Conservation (phyloP, 2,888 invertebrate species). For the Suillia variegata region DNA sequence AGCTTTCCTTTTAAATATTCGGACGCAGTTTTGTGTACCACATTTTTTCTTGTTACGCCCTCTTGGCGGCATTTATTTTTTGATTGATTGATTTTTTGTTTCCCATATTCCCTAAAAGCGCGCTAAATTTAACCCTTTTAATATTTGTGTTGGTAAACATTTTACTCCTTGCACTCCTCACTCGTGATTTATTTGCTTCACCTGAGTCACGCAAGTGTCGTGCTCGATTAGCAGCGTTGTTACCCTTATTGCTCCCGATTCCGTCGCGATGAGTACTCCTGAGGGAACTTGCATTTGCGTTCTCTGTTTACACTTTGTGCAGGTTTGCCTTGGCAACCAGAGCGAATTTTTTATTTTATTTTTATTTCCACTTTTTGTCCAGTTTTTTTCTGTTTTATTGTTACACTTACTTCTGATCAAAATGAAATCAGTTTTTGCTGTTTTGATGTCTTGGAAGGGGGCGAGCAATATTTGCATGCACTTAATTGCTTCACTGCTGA, state of each 20-base stretch:
- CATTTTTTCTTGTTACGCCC: too few species aligned
- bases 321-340: constrained; percentile 11
- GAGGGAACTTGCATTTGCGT: background rate
- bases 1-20: too few species aligned
- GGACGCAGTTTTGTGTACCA: too few species aligned
- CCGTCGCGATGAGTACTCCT: background rate
- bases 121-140: background rate
- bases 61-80: too few species aligned
- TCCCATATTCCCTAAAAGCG: too few species aligned
- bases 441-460: background rate
- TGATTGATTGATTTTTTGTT: too few species aligned
- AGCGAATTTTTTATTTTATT: constrained; percentile 1
- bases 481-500: constrained; percentile 15
- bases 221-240: background rate
- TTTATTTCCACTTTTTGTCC: background rate
- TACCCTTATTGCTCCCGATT: background rate
- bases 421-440: constrained; percentile 6
- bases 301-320: constrained; percentile 8
- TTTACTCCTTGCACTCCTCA: too few species aligned
- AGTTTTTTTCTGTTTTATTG: too few species aligned
- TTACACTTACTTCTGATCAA: constrained; percentile 18
- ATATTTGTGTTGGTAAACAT: too few species aligned
- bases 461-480: constrained; percentile 11
- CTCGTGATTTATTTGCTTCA: too few species aligned
- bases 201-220: background rate